Percentiles rank a stretch among this genome's conserved stretches.
Evolutionary conservation across 1,140 invertebrate species (phyloP).

Genomic region (Onthophagus taurus): DNA sequence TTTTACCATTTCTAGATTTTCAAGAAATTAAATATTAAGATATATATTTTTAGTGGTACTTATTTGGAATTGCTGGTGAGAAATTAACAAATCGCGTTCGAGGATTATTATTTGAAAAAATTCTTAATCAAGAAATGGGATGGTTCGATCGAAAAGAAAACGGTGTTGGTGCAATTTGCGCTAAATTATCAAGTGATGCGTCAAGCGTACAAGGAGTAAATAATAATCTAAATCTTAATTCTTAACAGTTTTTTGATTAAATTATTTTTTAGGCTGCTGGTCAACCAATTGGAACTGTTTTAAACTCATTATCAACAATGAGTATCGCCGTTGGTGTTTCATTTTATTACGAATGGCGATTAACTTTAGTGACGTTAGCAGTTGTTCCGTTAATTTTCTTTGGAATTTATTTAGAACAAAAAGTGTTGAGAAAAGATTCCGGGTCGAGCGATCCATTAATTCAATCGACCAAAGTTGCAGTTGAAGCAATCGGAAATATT

Average conservation of each 20-base stretch:
- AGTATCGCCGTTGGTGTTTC: conserved; percentile 57
- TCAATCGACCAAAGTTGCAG: conserved; percentile 44
- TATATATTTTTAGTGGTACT: conserved; percentile 37
- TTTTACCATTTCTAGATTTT: not conserved
- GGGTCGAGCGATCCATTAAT: conserved; percentile 41
- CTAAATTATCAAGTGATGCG: conserved; percentile 62
- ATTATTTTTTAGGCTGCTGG: conserved; percentile 55
- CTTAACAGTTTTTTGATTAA: not conserved
- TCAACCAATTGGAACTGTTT: conserved; percentile 59
- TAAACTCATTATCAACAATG: conserved; percentile 65
- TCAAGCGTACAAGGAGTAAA: conserved; percentile 59
- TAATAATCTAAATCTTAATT: not conserved
- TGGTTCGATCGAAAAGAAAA: conserved; percentile 67
- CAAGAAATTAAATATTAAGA: not conserved
- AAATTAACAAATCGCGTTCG: conserved; percentile 57
- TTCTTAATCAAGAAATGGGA: conserved; percentile 60
- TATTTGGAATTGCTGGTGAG: conserved; percentile 58
- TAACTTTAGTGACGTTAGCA: conserved; percentile 62
- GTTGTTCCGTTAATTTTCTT: conserved; percentile 70
- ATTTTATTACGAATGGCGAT: conserved; percentile 68
- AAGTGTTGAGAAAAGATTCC: conserved; percentile 21
- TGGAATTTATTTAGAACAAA: conserved; percentile 64
- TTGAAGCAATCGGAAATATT: conserved; percentile 65
- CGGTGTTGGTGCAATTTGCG: conserved; percentile 57
- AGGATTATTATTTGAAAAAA: conserved; percentile 50